A percentile compares a stretch with the other conserved stretches of the same genome.
These are phyloP conservation scores for Mesorhabditis spiculigera DNA, from an alignment of 2,888 invertebrate species.

Conservation along the genomic window DNA sequence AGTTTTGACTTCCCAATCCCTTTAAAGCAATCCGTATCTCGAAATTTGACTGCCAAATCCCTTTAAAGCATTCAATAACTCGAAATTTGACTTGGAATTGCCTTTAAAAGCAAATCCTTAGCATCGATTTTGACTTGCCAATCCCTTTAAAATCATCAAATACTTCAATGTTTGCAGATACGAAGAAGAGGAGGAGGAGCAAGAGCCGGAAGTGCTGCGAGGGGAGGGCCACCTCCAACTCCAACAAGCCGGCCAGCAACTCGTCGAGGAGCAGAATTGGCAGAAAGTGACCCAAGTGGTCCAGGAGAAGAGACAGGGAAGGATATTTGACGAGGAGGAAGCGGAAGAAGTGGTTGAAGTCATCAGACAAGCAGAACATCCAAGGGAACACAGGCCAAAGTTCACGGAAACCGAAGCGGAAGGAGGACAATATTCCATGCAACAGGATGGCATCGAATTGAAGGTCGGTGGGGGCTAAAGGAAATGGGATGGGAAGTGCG, in stretches of 20 bases:
- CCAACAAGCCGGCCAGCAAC: slow-evolving; percentile 5
- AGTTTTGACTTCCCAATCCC: too few relatives aligned
- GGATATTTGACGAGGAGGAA: slow-evolving; percentile 33
- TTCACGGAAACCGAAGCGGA: slow-evolving; percentile 37
- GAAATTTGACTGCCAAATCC: too few relatives aligned
- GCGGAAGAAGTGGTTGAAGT: slow-evolving; percentile 24
- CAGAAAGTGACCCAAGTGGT: slow-evolving; percentile 8
- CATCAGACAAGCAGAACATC: background rate
- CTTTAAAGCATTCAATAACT: too few relatives aligned
- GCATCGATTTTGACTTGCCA: too few relatives aligned
- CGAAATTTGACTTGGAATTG: too few relatives aligned
- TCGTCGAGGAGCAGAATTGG: slow-evolving; percentile 13
- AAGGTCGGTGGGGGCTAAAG: background rate
- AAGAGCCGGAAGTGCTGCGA: background rate
- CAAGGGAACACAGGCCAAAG: background rate
- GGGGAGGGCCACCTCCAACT: background rate
- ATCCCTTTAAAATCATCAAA: too few relatives aligned
- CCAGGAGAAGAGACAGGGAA: slow-evolving; percentile 23
- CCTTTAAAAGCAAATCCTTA: too few relatives aligned
- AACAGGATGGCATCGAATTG: slow-evolving; percentile 31
- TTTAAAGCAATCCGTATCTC: too few relatives aligned
- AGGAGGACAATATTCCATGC: slow-evolving; percentile 35
- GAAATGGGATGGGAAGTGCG: too few relatives aligned
- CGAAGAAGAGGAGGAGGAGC: slow-evolving; percentile 21
- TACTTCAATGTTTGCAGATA: background rate